Base-by-base conservation (phyloP, 2,797 vertebrate genomes). In the Pangasius krempfi region DNA sequence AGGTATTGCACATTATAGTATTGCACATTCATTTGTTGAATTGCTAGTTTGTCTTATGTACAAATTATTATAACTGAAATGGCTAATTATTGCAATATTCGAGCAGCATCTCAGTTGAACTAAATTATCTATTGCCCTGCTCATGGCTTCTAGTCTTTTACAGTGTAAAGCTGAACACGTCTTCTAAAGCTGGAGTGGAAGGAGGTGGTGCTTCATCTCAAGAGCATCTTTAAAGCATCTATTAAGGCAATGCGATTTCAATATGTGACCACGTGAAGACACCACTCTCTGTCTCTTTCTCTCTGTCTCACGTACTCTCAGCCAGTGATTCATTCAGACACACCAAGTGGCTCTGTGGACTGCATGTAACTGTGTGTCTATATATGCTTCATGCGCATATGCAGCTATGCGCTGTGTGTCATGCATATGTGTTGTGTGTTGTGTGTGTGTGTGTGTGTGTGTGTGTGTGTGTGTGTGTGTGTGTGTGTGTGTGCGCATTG, bases 271-370 rank as follows among this genome's bases (percentile, higher is more conserved):
- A 86, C 62, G 86, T 87, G 18, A 84, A 87, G 50, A 66, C 37
- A 37, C 56, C 16, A 13, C 33, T 79, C 54, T 50, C 22, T 81
- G 56, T 30, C 25, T 60, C 60, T 40, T 37, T 73, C 18, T 30
- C 47, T 89, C 44, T 82, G 37, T 56, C 84, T 85, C 33, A 75
- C n/a, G 80, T 47, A 56, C 33, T 27, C 20, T 70, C 80, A 88
- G 82, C 86, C 76, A 72, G 73, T 12, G 68, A 83, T 83, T 88
- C 84, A 89, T 85, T 56, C 54, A 79, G 88, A 86, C 87, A 87
- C 50, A 81, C 81, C 52, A n/a, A 73, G 37, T 7, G 72, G 25
- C 33, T 68, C 47, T 56, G 47, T 56, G 54, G 47, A 81, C 50
- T 33, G 78, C 89, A 76, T 88, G 83, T 44, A 62, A 66, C 14